Evolutionary conservation across 2,797 vertebrate species (phyloP).

Genomic region (Oreortyx pictus): DNA sequence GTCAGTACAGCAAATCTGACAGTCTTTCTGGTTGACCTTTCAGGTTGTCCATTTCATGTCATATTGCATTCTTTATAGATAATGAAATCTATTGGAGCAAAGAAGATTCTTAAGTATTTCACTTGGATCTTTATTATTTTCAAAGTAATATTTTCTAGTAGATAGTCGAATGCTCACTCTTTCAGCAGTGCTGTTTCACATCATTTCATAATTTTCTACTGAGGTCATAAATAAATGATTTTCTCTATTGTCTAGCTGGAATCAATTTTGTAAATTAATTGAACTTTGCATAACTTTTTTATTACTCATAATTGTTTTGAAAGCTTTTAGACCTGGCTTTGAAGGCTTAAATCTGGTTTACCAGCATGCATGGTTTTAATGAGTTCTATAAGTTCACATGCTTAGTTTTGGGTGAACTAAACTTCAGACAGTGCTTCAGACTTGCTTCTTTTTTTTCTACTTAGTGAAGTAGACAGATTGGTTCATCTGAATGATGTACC

Average conservation of each 20-base stretch:
- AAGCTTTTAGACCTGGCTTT: not conserved
- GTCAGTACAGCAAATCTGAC: not conserved
- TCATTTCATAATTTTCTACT: not conserved
- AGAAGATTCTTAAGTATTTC: not conserved
- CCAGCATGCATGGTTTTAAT: not conserved
- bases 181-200: constrained; percentile 11
- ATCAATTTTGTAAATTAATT: not conserved
- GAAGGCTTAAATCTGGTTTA: not conserved
- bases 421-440: not conserved
- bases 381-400: not conserved
- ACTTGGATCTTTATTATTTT: constrained; percentile 19
- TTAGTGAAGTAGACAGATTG: not conserved
- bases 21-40: constrained; percentile 35
- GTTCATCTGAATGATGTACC: not conserved
- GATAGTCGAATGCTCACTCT: not conserved
- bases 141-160: not conserved
- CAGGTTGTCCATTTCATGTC: constrained; percentile 1
- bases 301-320: not conserved
- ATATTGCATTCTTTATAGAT: not conserved
- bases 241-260: not conserved
- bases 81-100: not conserved
- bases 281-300: not conserved
- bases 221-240: not conserved
- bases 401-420: not conserved
- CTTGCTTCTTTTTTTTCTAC: not conserved